Percentiles rank a stretch among this genome's conserved stretches.
phyloP scores from a whole-genome alignment of 2,113 vertebrate genomes.

The Ellobius talpinus region DNA sequence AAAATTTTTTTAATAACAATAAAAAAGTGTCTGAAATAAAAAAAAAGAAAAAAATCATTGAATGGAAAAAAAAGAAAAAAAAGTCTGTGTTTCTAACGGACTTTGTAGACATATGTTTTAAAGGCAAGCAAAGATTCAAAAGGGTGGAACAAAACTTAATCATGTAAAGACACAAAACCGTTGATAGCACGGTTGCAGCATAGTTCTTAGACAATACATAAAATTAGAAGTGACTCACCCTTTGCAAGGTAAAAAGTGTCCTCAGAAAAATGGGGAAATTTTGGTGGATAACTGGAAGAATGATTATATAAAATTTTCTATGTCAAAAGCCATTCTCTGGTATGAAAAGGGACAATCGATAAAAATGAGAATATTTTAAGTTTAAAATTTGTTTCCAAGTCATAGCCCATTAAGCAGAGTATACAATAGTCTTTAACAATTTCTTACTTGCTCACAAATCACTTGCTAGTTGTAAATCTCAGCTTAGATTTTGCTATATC shows the following conservation, averaged over 20 bases:
- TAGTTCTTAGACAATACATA: background rate
- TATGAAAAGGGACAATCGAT: background rate
- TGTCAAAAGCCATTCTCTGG: background rate
- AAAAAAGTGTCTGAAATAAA: too few relatives aligned
- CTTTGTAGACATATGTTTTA: background rate
- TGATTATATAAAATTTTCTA: conserved; percentile 24
- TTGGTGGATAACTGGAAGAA: background rate
- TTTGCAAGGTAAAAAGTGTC: background rate
- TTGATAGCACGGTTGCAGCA: background rate
- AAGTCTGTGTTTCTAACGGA: background rate
- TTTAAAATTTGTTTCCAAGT: conserved; percentile 50
- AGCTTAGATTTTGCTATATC: background rate
- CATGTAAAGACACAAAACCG: background rate
- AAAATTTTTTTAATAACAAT: too few relatives aligned
- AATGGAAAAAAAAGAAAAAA: too few relatives aligned
- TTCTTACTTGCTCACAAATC: background rate
- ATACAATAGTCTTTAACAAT: background rate
- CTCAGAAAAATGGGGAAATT: background rate
- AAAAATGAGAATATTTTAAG: conserved; percentile 10
- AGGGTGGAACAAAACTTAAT: background rate
- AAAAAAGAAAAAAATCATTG: too few relatives aligned
- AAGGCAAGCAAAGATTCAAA: background rate
- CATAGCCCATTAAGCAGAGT: background rate
- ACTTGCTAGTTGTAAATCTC: background rate
- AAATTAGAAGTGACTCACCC: background rate